phyloP scores from a whole-genome alignment of 2,888 invertebrate species.

The Limnephilus rhombicus region DNA sequence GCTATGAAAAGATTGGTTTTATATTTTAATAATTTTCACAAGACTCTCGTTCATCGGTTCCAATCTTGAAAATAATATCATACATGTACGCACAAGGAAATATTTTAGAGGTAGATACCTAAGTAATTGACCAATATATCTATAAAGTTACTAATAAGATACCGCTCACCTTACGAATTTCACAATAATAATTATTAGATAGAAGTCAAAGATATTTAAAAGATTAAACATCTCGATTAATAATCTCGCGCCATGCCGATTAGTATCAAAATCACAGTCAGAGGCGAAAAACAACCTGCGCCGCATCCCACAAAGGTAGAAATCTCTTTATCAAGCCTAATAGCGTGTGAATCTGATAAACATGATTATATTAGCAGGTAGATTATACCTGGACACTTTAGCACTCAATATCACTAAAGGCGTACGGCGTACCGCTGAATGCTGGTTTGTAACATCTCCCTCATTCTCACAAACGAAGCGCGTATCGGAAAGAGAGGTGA shows the following conservation, averaged over 20 bases:
- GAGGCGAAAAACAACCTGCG: too few relatives aligned
- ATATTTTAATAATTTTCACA: too few relatives aligned
- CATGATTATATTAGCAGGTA: not conserved
- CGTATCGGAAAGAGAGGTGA: not conserved
- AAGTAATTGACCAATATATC: not conserved
- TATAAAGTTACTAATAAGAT: not conserved
- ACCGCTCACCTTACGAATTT: not conserved
- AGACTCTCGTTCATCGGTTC: too few relatives aligned
- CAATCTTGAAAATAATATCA: too few relatives aligned
- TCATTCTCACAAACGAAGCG: not conserved
- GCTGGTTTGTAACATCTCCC: not conserved
- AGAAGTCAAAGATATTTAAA: not conserved
- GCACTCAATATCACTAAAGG: not conserved
- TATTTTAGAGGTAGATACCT: too few relatives aligned
- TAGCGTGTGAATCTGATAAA: slow-evolving; percentile 33
- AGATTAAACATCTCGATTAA: not conserved
- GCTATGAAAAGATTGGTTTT: too few relatives aligned
- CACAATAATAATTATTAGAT: not conserved
- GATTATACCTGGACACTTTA: slow-evolving; percentile 1
- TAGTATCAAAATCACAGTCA: not conserved
- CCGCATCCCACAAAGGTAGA: not conserved
- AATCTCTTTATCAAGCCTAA: slow-evolving; percentile 8
- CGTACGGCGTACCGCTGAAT: not conserved
- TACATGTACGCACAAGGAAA: too few relatives aligned
- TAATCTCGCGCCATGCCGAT: not conserved